Evolutionary conservation across 2,797 vertebrate species (phyloP), one percentile per base, ranked within the genome.

Genomic region (Anolis apletophallus): DNA sequence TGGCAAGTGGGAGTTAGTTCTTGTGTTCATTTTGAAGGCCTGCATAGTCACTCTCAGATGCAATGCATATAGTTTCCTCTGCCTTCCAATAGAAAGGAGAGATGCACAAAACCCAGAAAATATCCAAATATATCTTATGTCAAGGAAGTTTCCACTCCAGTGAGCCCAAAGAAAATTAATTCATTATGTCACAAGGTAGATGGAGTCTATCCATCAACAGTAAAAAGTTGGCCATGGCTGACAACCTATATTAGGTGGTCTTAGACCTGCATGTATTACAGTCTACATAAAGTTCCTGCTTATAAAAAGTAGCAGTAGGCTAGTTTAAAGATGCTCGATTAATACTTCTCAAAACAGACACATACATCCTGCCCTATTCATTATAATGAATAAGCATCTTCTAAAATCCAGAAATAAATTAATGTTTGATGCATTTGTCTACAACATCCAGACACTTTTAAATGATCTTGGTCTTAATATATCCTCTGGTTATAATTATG

Each of bases 401-500:
- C 54, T 85, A 29, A 89, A 88, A 80, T 23, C 14, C 4, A 4
- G 40, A 40, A 36, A 76, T 86, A 67, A 85, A 52, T 84, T n/a
- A 77, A 32, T 54, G 16, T 80, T 76, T 26, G 74, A 32, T 73
- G 7, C 12, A 1, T 46, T 75, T 84, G 57, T 29, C n/a, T 75
- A 17, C 36, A 16, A 8, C 16, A 61, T 23, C 34, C 54, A 74
- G 32, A 57, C 34, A 74, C 40, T 23, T 75, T 55, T 29, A 52
- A 32, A 52, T 75, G 46, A 64, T 84, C 72, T 64, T 75, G 57
- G 36, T 12, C 64, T 75, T 50, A 64, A 61, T 32, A 72, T 61
- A 40, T 32, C 29, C 55, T 61, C 36, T 61, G 29, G 32, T 46
- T 83, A 75, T 74, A 67, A 50, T 81, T 93, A 88, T 81, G 87